Evolutionary conservation across 2,888 invertebrate species (phyloP), one percentile per base, ranked within the genome.

Genomic region (Archips crataeganus): DNA sequence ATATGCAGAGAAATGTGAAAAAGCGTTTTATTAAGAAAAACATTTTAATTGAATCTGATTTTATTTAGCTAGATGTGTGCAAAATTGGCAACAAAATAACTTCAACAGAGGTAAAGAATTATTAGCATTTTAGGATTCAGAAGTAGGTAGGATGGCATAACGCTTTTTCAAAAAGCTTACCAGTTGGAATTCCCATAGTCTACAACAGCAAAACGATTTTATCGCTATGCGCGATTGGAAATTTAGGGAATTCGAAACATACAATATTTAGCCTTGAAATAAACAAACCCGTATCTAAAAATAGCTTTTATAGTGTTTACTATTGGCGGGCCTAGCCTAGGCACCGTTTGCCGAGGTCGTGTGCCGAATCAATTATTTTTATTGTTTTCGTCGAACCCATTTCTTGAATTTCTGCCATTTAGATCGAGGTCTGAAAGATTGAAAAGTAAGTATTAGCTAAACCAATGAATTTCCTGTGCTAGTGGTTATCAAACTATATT

Each of bases 281-380:
- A 45, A 74, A 42, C 36, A 67, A 59, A 70, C 69, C 69, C 69
- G 74, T 54, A 68, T 59, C 76, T 75, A 77, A 75, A 77, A 77
- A 77, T 77, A 79, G 68, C 72, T 64, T 74, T 73, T 75, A 75
- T 77, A 70, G 68, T 75, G 74, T 75, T 79, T 74, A 75, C 75
- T 75, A 71, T 77, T 75, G 65, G 73, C 62, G 73, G 51, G 75
- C 65, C 63, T 72, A 76, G 67, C 51, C 72, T 65, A 47, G 54
- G 64, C 49, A 64, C 32, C 51, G 71, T 57, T 36, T 3, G 47
- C 5, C 74, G 63, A 70, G 75, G 76, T 76, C 66, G 75, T 54
- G 63, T 69, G 75, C 45, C 61, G 76, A 76, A 77, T 77, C 76
- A 78, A 78, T 77, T 78, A 76, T 68, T 75, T 77, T 75, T 77